These are phyloP conservation scores for Aurelia aurita complex sp. Pacific DNA, from an alignment of 30 jellyfish, hydroid and myxozoan genomes.

Conservation along the genomic window DNA sequence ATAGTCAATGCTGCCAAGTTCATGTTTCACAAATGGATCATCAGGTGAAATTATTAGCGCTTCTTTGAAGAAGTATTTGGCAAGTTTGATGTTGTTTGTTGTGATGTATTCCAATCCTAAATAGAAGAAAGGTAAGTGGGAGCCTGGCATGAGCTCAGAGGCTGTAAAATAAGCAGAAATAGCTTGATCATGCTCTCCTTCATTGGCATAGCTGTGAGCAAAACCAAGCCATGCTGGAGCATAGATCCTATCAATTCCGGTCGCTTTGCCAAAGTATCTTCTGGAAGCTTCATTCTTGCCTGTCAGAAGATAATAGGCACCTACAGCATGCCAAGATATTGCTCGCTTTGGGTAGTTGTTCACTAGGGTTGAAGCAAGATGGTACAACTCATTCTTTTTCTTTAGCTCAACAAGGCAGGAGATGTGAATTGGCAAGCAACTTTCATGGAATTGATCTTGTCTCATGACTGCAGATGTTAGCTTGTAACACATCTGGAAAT, in stretches of 20 bases:
- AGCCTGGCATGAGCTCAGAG: constrained; percentile 93
- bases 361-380: constrained; percentile 76
- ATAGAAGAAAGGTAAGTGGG: constrained; percentile 86
- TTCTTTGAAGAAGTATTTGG: constrained; percentile 76
- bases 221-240: constrained; percentile 99
- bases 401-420: constrained; percentile 83
- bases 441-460: constrained; percentile 78
- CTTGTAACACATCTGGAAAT: constrained; percentile 66
- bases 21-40: constrained; percentile 88
- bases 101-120: constrained; percentile 82
- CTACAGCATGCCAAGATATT: constrained; percentile 94
- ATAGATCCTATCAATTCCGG: constrained; percentile 68
- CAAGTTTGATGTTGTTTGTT: constrained; percentile 75
- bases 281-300: constrained; percentile 85
- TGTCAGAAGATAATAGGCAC: constrained; percentile 82
- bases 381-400: constrained; percentile 79
- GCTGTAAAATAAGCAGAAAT: constrained; percentile 92
- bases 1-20: constrained; percentile 85
- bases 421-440: constrained; percentile 84
- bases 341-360: constrained; percentile 79
- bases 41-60: constrained; percentile 90
- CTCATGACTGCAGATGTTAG: constrained; percentile 65
- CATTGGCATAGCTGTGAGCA: constrained; percentile 97
- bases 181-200: constrained; percentile 98
- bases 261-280: constrained; percentile 92